Percentiles rank a stretch among this genome's conserved stretches.
Conservation (phyloP, 2,113 vertebrate genomes). For the Helogale parvula region DNA sequence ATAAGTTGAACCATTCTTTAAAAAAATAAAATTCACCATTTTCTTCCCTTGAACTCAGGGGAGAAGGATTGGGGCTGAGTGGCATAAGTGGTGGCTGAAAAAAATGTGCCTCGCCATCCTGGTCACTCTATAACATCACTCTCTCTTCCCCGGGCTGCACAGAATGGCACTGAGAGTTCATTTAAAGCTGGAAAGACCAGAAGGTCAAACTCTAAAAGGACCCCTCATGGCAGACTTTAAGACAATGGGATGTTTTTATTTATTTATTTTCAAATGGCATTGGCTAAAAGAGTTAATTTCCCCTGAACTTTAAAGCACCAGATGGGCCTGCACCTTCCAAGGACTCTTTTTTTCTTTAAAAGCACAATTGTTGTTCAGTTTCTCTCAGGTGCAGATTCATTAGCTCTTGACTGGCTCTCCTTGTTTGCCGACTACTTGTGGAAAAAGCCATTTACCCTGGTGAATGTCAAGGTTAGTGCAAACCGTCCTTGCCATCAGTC, state of each 20-base stretch:
- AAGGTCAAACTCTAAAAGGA: background rate
- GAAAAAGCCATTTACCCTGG: slow-evolving; percentile 95
- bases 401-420: slow-evolving; percentile 89
- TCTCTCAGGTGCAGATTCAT: slow-evolving; percentile 90
- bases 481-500: slow-evolving; percentile 94
- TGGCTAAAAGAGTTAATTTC: slow-evolving; percentile 75
- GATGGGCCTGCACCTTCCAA: slow-evolving; percentile 61
- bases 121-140: background rate
- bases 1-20: background rate
- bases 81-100: background rate
- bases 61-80: background rate
- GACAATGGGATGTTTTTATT: background rate
- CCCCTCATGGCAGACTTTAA: background rate
- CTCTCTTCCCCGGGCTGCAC: background rate
- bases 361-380: slow-evolving; percentile 87
- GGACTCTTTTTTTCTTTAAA: slow-evolving; percentile 84
- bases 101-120: background rate
- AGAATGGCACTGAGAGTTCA: background rate
- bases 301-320: slow-evolving; percentile 66
- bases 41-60: slow-evolving; percentile 11
- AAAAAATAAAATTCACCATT: background rate
- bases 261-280: slow-evolving; percentile 4
- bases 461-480: slow-evolving; percentile 98
- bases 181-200: background rate
- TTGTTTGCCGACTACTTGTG: slow-evolving; percentile 93